Evolutionary conservation across 1,140 invertebrate genomes (phyloP), one percentile per base, ranked within the genome.

Genomic region (Tetramorium parvispinum): DNA sequence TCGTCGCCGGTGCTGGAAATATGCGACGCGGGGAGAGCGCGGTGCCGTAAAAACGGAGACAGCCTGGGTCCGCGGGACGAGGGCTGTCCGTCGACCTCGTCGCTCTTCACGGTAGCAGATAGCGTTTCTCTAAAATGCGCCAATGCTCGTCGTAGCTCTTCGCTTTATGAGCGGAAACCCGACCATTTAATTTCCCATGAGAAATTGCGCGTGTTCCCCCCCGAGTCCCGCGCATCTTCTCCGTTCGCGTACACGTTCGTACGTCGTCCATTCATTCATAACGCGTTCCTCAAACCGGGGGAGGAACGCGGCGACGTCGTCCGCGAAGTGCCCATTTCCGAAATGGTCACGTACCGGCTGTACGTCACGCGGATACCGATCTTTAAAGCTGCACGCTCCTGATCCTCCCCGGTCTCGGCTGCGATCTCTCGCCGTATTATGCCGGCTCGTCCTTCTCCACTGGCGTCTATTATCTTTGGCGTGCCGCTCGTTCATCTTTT

Each of bases 101-200:
- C 51, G 57, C 55, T 82, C 63, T 86, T 81, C 88, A 77, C 49
- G 65, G 53, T 53, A 21, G 77, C 49, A 51, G 70, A 71, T 40
- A 40, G 57, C 59, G 77, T 88, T 90, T 83, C 65, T 59, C 88
- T 73, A 88, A 90, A 90, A 51, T 59, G 27, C 11, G 32, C 18
- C 21, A n/a, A 21, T 37, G 43, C 61, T 32, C 61, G 43, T 66
- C 71, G 68, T 86, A 21, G 70, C 65, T 90, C 57, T 88, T 78
- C 79, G 87, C 59, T 89, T 91, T 89, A 85, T 63, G 79, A 89
- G 85, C 88, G 86, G 66, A 89, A 88, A 78, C 70, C 90, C 79
- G 86, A 77, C 73, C 89, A 89, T 91, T 93, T 93, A 93, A 94
- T 93, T 94, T 94, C 93, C 93, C 93, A 92, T 93, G 93, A 94